Conservation (phyloP, 2,888 invertebrate species). For the Eurois occulta region DNA sequence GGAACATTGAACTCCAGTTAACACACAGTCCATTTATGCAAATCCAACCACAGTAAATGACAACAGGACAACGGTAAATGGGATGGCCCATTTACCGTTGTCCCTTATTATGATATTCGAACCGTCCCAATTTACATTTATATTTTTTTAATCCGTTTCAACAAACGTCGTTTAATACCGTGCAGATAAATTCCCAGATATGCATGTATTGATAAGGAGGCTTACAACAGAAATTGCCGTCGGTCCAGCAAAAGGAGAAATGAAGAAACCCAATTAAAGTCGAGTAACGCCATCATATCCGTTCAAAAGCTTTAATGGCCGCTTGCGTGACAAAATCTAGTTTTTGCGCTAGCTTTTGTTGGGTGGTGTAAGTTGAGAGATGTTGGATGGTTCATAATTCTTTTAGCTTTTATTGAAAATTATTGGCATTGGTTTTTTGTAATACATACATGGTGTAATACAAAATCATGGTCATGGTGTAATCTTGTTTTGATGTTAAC, state of each 20-base stretch:
- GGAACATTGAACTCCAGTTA: constrained; percentile 1
- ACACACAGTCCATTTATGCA: not conserved
- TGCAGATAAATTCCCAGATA: constrained; percentile 60
- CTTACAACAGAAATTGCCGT: constrained; percentile 69
- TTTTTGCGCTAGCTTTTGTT: constrained; percentile 72
- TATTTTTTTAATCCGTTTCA: constrained; percentile 49
- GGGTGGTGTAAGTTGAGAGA: constrained; percentile 71
- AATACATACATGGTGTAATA: too few species aligned
- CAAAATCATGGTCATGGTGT: too few species aligned
- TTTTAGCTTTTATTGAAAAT: not conserved
- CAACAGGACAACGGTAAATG: too few species aligned
- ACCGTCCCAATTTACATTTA: constrained; percentile 45
- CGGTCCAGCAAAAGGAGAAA: constrained; percentile 78
- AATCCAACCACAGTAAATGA: constrained; percentile 27
- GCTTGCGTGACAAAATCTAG: constrained; percentile 86
- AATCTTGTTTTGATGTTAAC: too few species aligned
- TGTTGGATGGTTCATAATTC: not conserved
- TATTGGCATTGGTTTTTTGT: not conserved
- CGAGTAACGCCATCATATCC: constrained; percentile 82
- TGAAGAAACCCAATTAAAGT: constrained; percentile 84
- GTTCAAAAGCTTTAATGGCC: constrained; percentile 81
- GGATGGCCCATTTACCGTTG: constrained; percentile 33
- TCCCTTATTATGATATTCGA: constrained; percentile 15
- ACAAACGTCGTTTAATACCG: constrained; percentile 45
- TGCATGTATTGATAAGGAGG: constrained; percentile 57